Percentiles rank a stretch among this genome's conserved stretches.
These are phyloP conservation scores for Drosophila takahashii DNA, from an alignment of 1,140 invertebrate genomes.

Conservation along the genomic window DNA sequence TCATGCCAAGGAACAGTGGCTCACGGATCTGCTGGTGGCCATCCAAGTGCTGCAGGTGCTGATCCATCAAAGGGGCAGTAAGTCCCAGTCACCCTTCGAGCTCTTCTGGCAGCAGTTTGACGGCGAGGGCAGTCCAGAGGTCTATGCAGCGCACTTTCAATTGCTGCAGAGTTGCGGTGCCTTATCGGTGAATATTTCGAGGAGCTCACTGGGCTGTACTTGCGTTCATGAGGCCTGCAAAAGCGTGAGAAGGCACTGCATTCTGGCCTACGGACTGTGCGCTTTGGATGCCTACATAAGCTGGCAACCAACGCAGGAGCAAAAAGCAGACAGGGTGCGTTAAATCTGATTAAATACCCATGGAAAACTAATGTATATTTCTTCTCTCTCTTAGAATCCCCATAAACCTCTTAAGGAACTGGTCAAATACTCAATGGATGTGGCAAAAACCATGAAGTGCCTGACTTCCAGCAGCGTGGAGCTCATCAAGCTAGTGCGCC, in stretches of 20 bases:
- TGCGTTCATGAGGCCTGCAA: conserved; percentile 35
- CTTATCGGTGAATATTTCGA: conserved; percentile 15
- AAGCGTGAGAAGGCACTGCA: conserved; percentile 48
- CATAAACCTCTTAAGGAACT: conserved; percentile 21
- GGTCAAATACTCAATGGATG: conserved; percentile 31
- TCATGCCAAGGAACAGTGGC: conserved; percentile 51
- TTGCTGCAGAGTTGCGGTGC: conserved; percentile 37
- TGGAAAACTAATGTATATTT: background rate
- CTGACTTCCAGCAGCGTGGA: conserved; percentile 37
- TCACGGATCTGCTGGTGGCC: conserved; percentile 43
- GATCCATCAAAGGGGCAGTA: conserved; percentile 47
- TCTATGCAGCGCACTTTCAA: conserved; percentile 50
- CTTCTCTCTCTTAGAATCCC: background rate
- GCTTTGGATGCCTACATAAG: conserved; percentile 50
- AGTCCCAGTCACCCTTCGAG: conserved; percentile 16
- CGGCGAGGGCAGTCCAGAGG: conserved; percentile 9
- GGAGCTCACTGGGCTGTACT: conserved; percentile 29
- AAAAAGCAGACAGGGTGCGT: conserved; percentile 33
- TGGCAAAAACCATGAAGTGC: conserved; percentile 46
- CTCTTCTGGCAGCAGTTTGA: conserved; percentile 56
- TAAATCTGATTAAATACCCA: background rate
- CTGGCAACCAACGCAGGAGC: conserved; percentile 27
- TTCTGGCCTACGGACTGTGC: conserved; percentile 31
- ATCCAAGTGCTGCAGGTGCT: conserved; percentile 43
- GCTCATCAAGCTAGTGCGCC: conserved; percentile 29